Conservation (phyloP, 2,797 vertebrate genomes). For the Crypturellus tataupa region DNA sequence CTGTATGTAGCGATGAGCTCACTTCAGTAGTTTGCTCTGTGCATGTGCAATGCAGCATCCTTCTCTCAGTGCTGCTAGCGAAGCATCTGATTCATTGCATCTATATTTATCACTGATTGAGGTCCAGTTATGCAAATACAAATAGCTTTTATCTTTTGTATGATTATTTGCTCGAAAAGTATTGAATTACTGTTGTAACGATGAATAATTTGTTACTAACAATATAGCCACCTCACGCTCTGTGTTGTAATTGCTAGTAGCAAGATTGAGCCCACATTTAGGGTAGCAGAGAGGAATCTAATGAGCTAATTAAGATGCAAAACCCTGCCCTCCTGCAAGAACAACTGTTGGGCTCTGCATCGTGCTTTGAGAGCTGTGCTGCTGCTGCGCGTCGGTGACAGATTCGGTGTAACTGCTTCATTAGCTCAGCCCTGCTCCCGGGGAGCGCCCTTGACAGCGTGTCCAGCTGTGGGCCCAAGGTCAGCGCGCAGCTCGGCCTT, state of each 20-base stretch:
- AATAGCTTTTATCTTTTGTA: not conserved
- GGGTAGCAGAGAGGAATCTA: not conserved
- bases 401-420: not conserved
- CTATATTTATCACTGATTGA: slow-evolving; percentile 7
- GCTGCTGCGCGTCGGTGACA: not conserved
- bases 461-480: not conserved
- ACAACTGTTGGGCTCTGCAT: not conserved
- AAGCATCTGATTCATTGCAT: not conserved
- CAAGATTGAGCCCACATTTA: not conserved
- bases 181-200: not conserved
- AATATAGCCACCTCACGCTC: not conserved
- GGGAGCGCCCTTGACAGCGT: not conserved
- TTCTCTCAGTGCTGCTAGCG: not conserved
- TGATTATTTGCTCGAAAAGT: not conserved
- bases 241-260: not conserved
- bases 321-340: not conserved
- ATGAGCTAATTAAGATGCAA: not conserved
- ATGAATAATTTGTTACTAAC: not conserved
- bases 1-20: not conserved
- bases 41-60: accelerated
- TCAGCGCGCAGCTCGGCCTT: not conserved
- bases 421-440: not conserved
- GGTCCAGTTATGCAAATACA: slow-evolving; percentile 27
- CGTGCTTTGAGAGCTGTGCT: not conserved
- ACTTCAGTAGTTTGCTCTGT: not conserved